Base-by-base conservation (phyloP, 1,140 invertebrate species). In the Psilanteris sp. region DNA sequence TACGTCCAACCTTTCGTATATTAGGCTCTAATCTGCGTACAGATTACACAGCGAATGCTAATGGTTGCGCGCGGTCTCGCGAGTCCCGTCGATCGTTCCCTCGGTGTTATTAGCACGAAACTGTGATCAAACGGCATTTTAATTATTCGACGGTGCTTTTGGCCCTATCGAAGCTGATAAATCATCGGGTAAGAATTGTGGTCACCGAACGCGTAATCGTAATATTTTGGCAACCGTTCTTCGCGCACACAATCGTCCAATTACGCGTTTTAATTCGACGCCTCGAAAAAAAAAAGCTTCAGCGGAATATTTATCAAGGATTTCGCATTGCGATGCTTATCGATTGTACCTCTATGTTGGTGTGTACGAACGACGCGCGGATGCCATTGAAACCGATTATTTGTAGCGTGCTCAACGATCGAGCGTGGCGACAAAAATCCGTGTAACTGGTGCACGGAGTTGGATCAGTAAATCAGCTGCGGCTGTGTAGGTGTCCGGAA, bases 371-470 rank as follows among this genome's bases (percentile, higher is more conserved):
- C 31, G 43, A 68, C 48, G 50, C 39, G 26, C 48, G 50, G 9
- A 41, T 46, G 41, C n/a, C 27, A 16, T 3, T 11, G 31, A 39
- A 14, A 29, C 20, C 4, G 34, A 13, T 44, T 66, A 66, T 68
- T 68, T 68, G 26, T 39, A 32, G 41, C 52, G 27, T 32, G 50
- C 48, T 41, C 39, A 41, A 68, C 64, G 52, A 68, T 68, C 27
- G 41, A 1, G 24, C 32, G 10, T 13, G n/a, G 32, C 52, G 55
- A 50, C 46, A 46, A 68, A 32, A 52, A 59, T 36, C 15, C 50
- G 36, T 52, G 37, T 54, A 72, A 72, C 37, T 75, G 64, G 72
- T 68, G 37, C 64, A 75, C 34, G 48, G 15, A 22, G 31, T 16
- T 9, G 15, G 31, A 57, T 20, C 15, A 64, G 59, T 55, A 48